Evolutionary conservation across 2,888 invertebrate genomes (phyloP), one percentile per base, ranked within the genome.

Genomic region (Theretra japonica): DNA sequence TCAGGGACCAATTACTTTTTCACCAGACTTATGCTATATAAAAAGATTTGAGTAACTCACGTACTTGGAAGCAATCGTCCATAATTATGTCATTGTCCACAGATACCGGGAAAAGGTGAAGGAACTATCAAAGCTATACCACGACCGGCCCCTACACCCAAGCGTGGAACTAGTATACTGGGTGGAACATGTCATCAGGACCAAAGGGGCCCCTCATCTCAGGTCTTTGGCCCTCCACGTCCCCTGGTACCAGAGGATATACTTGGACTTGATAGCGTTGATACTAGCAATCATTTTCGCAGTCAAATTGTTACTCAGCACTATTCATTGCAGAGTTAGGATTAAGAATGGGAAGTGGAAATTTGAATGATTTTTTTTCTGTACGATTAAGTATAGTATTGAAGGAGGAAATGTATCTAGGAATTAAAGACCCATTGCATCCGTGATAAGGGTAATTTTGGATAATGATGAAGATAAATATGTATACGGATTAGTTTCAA

Each of bases 221-320:
- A 86, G 86, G 68, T 87, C 88, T 0, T 82, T 81, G 0, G 87
- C 86, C 0, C 79, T 87, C 2, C n/a, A 74, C 60, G 72, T 86
- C 23, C 82, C 86, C 25, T 82, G 83, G 80, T 87, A 87, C 80
- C 86, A 88, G 82, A 88, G 84, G 74, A 68, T 81, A 28, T 88
- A 86, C 70, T 74, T 89, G 4, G 88, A 89, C 73, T 70, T 84
- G 1, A 1, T 78, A 5, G 77, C 72, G 53, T 21, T 78, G 8
- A 11, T 78, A 28, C 11, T 77, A 70, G 60, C 65, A 25, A 70
- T 68, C 33, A 8, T 76, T 1, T 58, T 72, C 19, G 25, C 41
- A 21, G 21, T 71, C 17, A 25, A 23, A 62, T 21, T 70, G 19
- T 23, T 73, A 23, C 8, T 79, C 1, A 68, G 62, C 6, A 65